Percentiles rank a stretch among this genome's conserved stretches.
These are phyloP conservation scores for Cephalopachus bancanus DNA, from an alignment of 2,797 vertebrate species.

Conservation along the genomic window DNA sequence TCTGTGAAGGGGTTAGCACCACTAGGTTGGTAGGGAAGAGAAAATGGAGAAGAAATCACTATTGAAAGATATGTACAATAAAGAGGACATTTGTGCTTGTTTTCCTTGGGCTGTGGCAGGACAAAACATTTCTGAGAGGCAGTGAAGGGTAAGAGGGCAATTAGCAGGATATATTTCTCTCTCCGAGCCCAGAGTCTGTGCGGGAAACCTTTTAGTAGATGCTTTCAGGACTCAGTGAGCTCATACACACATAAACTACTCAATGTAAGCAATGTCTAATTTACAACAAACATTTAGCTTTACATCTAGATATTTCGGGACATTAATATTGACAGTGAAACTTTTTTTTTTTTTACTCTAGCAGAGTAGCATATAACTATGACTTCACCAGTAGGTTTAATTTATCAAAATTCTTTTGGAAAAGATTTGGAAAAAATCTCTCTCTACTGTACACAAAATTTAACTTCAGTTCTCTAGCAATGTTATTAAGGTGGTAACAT, in stretches of 20 bases:
- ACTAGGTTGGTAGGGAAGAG: not conserved
- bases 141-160: not conserved
- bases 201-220: not conserved
- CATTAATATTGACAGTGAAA: not conserved
- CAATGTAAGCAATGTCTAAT: not conserved
- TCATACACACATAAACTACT: not conserved
- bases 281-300: not conserved
- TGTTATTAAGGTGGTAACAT: not conserved
- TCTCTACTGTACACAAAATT: not conserved
- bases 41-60: not conserved
- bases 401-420: not conserved
- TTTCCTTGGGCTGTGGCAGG: not conserved
- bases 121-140: not conserved
- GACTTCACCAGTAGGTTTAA: not conserved
- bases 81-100: not conserved
- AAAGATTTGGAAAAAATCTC: not conserved
- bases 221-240: not conserved
- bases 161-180: slow-evolving; percentile 4
- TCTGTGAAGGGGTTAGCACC: not conserved
- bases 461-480: not conserved
- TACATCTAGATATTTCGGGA: slow-evolving; percentile 20
- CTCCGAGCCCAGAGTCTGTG: not conserved
- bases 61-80: not conserved
- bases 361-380: not conserved
- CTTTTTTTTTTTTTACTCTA: not conserved